Percentiles rank a stretch among this genome's conserved stretches.
Conservation (phyloP, 2,888 invertebrate genomes). For the Drosophila koepferae region DNA sequence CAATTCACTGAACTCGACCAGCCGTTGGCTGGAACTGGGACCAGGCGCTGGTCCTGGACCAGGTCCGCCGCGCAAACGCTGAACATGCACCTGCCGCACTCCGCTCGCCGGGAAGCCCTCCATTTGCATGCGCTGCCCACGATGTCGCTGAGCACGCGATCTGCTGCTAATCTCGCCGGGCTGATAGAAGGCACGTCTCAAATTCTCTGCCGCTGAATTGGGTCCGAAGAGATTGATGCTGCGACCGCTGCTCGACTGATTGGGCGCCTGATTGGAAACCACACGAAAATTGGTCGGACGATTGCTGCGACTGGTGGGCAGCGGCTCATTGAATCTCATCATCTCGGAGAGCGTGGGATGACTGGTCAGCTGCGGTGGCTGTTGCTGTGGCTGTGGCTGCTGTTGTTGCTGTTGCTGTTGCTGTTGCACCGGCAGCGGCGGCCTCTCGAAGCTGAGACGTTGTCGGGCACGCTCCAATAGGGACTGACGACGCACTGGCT, state of each 20-base stretch:
- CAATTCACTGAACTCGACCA: conserved; percentile 36
- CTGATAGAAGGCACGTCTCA: conserved; percentile 32
- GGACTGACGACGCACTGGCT: conserved; percentile 31
- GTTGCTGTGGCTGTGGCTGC: conserved; percentile 1
- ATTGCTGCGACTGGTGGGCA: conserved; percentile 34
- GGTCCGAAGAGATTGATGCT: conserved; percentile 33
- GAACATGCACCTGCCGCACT: conserved; percentile 28
- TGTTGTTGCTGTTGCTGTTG: conserved; percentile 20
- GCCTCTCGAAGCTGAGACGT: conserved; percentile 27
- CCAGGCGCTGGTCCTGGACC: conserved; percentile 8
- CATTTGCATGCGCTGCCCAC: conserved; percentile 20
- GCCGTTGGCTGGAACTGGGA: conserved; percentile 13
- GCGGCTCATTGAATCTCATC: conserved; percentile 37
- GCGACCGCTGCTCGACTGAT: conserved; percentile 31
- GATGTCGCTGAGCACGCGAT: conserved; percentile 25
- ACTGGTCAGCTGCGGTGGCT: neutral
- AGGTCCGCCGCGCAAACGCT: conserved; percentile 34
- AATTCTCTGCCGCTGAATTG: conserved; percentile 12
- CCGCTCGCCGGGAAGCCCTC: conserved; percentile 20
- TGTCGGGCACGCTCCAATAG: conserved; percentile 38
- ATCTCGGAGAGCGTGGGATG: conserved; percentile 34
- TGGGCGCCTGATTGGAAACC: conserved; percentile 21
- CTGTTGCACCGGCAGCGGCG: conserved; percentile 19
- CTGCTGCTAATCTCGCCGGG: conserved; percentile 8
- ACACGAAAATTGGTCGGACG: conserved; percentile 23